phyloP scores from a whole-genome alignment of 2,113 vertebrate genomes.

The Cranoglanis bouderius region DNA sequence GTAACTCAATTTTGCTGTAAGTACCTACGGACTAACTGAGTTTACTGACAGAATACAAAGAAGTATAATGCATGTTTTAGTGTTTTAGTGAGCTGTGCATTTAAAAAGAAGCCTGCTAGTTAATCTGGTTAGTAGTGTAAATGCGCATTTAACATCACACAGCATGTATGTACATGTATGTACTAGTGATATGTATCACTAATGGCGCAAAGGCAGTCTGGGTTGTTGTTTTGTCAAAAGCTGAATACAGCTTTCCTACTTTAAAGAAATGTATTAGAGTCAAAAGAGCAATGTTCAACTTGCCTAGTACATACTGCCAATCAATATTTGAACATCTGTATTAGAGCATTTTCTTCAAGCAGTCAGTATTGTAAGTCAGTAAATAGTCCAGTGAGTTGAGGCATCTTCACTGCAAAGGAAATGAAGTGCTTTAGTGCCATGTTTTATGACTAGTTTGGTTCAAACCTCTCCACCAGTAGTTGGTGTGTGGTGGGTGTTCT shows the following conservation, averaged over 20 bases:
- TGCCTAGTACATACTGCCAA: neutral
- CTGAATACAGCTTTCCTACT: neutral
- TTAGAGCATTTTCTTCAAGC: neutral
- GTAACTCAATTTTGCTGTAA: neutral
- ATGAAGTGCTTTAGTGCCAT: neutral
- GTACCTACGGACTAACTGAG: neutral
- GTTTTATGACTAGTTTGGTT: neutral
- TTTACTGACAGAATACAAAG: constrained; percentile 16
- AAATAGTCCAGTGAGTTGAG: neutral
- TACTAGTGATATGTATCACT: too few relatives aligned
- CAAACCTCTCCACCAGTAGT: too few relatives aligned
- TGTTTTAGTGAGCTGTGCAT: neutral
- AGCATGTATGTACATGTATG: neutral
- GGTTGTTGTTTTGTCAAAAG: constrained; percentile 10
- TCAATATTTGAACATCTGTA: neutral
- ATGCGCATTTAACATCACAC: neutral
- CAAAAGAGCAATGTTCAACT: neutral
- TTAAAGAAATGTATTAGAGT: neutral
- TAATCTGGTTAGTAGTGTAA: neutral
- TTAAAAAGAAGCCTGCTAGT: neutral
- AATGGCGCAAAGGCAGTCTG: neutral
- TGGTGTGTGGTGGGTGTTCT: too few relatives aligned
- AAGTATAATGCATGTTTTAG: neutral
- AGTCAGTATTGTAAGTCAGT: neutral
- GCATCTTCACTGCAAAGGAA: neutral